Percentiles rank a stretch among this genome's conserved stretches.
Conservation (phyloP, 2,797 vertebrate species). For the Babyrousa celebensis region DNA sequence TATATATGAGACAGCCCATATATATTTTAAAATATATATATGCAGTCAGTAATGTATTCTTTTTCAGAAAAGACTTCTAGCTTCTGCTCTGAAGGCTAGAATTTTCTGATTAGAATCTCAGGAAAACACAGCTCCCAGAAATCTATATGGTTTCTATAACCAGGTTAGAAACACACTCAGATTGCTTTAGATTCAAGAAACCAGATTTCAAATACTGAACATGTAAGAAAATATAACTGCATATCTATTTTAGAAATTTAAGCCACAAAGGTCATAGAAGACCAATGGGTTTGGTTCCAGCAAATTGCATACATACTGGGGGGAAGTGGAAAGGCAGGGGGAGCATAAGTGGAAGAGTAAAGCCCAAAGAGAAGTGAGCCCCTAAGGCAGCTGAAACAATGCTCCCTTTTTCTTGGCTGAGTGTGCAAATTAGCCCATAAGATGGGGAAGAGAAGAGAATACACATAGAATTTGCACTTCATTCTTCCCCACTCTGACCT, state of each 20-base stretch:
- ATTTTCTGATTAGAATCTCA: conserved; percentile 13
- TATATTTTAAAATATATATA: neutral
- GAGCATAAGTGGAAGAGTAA: conserved; percentile 34
- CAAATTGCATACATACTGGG: neutral
- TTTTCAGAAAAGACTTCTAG: conserved; percentile 18
- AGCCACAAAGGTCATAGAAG: neutral
- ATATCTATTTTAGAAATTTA: conserved; percentile 28
- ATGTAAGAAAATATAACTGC: neutral
- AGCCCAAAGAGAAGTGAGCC: conserved; percentile 67
- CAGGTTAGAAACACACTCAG: conserved; percentile 16
- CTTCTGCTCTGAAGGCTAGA: conserved; percentile 37
- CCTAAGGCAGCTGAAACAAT: conserved; percentile 72
- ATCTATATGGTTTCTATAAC: conserved; percentile 43
- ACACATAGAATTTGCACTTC: conserved; percentile 80
- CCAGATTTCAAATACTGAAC: conserved; percentile 39
- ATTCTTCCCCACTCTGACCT: conserved; percentile 82
- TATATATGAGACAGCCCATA: conserved; percentile 63
- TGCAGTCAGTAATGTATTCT: neutral
- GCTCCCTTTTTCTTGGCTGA: conserved; percentile 73
- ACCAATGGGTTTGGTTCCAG: neutral
- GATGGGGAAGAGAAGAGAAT: conserved; percentile 69
- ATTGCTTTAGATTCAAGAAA: conserved; percentile 42
- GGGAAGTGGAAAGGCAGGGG: accelerated
- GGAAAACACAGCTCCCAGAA: conserved; percentile 46
- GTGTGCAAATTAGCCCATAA: conserved; percentile 72